Percentiles rank a stretch among this genome's conserved stretches.
These are phyloP conservation scores for Florisuga fusca DNA, from an alignment of 2,797 vertebrate genomes.

Conservation along the genomic window DNA sequence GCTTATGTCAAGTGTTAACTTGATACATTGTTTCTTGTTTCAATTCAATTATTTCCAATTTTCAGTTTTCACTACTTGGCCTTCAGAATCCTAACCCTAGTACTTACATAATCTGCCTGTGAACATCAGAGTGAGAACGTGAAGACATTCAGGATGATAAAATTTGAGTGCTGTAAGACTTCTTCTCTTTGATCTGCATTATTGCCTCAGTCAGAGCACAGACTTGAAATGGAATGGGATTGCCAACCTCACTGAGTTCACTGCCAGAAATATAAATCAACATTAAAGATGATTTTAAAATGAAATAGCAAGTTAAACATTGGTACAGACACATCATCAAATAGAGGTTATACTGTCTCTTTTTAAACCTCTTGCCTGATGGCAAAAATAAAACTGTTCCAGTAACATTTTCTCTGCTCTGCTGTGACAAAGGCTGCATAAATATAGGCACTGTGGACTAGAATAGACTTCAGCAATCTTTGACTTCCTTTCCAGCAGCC, in stretches of 20 bases:
- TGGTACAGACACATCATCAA: conserved; percentile 62
- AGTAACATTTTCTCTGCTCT: conserved; percentile 55
- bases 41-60: background rate
- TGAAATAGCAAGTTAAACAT: conserved; percentile 60
- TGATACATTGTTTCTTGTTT: background rate
- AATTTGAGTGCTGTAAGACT: conserved; percentile 9
- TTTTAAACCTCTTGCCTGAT: conserved; percentile 54
- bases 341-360: conserved; percentile 43
- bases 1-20: background rate
- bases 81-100: conserved; percentile 18
- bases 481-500: conserved; percentile 33
- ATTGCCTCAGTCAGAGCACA: conserved; percentile 17
- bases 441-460: conserved; percentile 37
- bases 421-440: conserved; percentile 52
- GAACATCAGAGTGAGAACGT: conserved; percentile 37
- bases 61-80: conserved; percentile 12
- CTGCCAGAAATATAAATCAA: conserved; percentile 67
- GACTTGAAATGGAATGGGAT: conserved; percentile 34
- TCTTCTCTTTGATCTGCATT: background rate
- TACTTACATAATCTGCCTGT: conserved; percentile 27
- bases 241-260: conserved; percentile 53
- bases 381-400: conserved; percentile 60
- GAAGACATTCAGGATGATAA: conserved; percentile 15
- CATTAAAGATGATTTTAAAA: conserved; percentile 48
- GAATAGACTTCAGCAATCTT: conserved; percentile 39